phyloP scores from a whole-genome alignment of 2,888 invertebrate genomes.

The Beris morrisii region DNA sequence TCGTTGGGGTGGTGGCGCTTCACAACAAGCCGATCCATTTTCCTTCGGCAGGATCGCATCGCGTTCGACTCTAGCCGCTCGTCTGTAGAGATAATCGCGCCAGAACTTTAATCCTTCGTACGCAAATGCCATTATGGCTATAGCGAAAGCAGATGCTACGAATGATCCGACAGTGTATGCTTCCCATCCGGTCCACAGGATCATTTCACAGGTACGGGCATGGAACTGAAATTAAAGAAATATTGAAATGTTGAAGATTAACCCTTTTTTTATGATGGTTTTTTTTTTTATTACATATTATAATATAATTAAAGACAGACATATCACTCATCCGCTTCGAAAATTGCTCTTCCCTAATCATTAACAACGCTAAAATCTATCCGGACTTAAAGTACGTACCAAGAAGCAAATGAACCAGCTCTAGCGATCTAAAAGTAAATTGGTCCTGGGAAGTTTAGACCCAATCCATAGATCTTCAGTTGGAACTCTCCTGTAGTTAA shows the following conservation, averaged over 20 bases:
- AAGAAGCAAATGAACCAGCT: no score
- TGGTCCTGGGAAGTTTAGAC: no score
- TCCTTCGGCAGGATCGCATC: conserved; percentile 32
- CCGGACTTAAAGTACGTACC: no score
- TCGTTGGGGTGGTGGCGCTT: conserved; percentile 41
- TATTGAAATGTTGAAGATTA: not conserved
- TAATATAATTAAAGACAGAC: no score
- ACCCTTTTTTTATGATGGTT: no score
- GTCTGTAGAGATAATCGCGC: conserved; percentile 55
- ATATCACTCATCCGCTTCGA: no score
- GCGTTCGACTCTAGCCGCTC: conserved; percentile 43
- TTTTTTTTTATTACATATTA: no score
- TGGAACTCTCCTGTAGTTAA: no score
- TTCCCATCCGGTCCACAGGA: conserved; percentile 80
- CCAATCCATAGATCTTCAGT: no score
- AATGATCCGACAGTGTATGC: conserved; percentile 73
- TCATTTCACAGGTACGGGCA: conserved; percentile 72
- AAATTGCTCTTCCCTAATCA: no score
- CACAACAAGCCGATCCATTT: conserved; percentile 26
- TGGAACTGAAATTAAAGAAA: conserved; percentile 69
- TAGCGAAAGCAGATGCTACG: conserved; percentile 83
- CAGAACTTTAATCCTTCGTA: conserved; percentile 95
- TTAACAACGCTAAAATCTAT: no score
- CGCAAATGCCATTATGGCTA: conserved; percentile 86
- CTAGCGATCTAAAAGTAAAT: no score